Base-by-base conservation (phyloP, 2,797 vertebrate species). In the Ceyx erithaca region DNA sequence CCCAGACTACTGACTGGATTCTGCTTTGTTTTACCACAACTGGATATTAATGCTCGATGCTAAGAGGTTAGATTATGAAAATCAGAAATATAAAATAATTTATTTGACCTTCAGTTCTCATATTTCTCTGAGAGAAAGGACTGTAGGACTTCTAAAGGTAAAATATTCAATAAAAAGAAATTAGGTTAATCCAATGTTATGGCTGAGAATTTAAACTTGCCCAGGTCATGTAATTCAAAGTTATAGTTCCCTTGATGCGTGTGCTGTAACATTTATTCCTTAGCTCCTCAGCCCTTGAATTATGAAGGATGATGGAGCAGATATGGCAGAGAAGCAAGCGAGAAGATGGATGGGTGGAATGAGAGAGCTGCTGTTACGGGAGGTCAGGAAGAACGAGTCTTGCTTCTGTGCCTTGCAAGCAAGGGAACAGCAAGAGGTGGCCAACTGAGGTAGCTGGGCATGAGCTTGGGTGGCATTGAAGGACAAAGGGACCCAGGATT, bases 121-220 rank as follows among this genome's bases (percentile, higher is more conserved):
- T 92, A 87, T 92, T 92, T 96, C 92, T 78, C 55, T 12, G 51
- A 83, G 85, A 90, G 84, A 92, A 85, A 51, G 37, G 70, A 21
- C 84, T 93, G 67, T 66, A 85, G 86, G 89, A 85, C 79, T 95
- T 94, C 78, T 59, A 90, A 93, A 96, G 82, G 87, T 84, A 92
- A 94, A 93, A 93, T 93, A 93, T 89, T 94, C 80, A 87, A 96
- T 94, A 93, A 94, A 95, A 92, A 89, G 84, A 93, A 95, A 93
- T 93, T 87, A 94, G 88, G 89, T 96, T 96, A 96, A 96, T 97
- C 94, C 92, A 93, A 81, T 94, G 92, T 95, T 96, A 92, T 95
- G 92, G 93, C 94, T 95, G 87, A 93, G 87, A 94, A 95, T 94
- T 94, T 92, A 95, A 94, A 91, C 86, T 94, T 91, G 35, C 84